Base-by-base conservation (phyloP, 2,797 vertebrate genomes). In the Sandelia bainsii region DNA sequence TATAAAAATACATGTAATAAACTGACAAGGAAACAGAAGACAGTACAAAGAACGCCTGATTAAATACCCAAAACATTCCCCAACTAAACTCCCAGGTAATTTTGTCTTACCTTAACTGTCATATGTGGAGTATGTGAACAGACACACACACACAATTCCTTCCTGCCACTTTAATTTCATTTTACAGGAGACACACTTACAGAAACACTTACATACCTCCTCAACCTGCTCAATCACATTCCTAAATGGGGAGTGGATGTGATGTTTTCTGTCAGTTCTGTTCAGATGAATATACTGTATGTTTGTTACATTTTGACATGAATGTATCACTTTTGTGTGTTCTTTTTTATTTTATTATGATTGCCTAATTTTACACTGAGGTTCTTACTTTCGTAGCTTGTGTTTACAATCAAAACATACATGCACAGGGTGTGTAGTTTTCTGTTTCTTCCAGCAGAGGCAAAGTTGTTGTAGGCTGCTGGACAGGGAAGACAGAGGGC, bases 151-250 rank as follows among this genome's bases (percentile, higher is more conserved):
- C 29, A 8, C 29, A 23, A 67, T 72, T 77, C 54, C 32, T 52
- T 59, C 17, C n/a, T 17, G 25, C 14, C 70, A 9, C 76, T 64
- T 67, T 79, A 20, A n/a, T 66, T 68, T 56, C 32, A 22, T 6
- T 20, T 80, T 3, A 42, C 2, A 40, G 3, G 1, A 62, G 16
- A 53, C 8, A 20, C 27, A 20, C 27, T 44, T 25, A 25, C 20
- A 39, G 22, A 64, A 50, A 40, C 17, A 8, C 56, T 29, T 2
- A 3, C 32, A 61, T 62, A 60, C 13, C 49, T 53, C 44, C 49
- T 56, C 44, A 89, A 89, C 91, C 83, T 64, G 91, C 77, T 65
- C 32, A 39, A 25, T 84, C 48, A 42, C 93, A 92, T 92, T 93
- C 88, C 90, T 77, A 46, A 69, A 22, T 6, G 39, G 88, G 87